These are phyloP conservation scores for Pseudoatta argentina DNA, from an alignment of 1,140 invertebrate species.

Conservation along the genomic window DNA sequence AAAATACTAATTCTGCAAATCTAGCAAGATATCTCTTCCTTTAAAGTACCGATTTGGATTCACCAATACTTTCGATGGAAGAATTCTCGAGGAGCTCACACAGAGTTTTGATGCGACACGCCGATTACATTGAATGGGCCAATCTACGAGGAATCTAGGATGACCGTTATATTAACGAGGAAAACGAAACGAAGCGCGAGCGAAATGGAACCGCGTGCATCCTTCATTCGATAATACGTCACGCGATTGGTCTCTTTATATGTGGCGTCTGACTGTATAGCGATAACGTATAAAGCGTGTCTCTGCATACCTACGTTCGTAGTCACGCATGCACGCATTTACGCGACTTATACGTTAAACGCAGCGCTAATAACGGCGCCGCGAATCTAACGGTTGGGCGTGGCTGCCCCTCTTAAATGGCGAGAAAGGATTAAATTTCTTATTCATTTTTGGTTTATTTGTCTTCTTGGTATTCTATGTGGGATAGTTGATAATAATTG, in stretches of 20 bases:
- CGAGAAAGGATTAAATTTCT: not conserved
- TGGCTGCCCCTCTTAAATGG: conserved; percentile 59
- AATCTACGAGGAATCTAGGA: conserved; percentile 11
- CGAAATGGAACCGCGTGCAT: conserved; percentile 49
- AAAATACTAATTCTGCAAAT: too few relatives aligned
- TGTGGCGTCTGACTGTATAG: not conserved
- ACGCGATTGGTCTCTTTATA: conserved; percentile 33
- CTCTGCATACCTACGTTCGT: conserved; percentile 12
- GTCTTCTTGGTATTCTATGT: not conserved
- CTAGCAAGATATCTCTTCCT: not conserved
- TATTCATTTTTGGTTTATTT: not conserved
- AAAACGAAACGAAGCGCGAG: conserved; percentile 40
- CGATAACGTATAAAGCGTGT: not conserved
- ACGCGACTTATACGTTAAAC: conserved; percentile 36
- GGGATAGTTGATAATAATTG: not conserved
- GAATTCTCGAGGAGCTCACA: not conserved
- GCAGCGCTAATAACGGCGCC: conserved; percentile 39
- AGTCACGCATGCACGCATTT: not conserved
- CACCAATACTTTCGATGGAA: not conserved
- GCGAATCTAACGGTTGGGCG: conserved; percentile 76
- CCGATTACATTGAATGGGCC: not conserved
- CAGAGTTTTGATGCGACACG: not conserved
- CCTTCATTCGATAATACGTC: conserved; percentile 52
- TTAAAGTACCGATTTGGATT: not conserved
- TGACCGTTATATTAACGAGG: conserved; percentile 46